Percentiles rank a stretch among this genome's conserved stretches.
phyloP scores from a whole-genome alignment of 2,797 vertebrate species.

The Heliangelus exortis region DNA sequence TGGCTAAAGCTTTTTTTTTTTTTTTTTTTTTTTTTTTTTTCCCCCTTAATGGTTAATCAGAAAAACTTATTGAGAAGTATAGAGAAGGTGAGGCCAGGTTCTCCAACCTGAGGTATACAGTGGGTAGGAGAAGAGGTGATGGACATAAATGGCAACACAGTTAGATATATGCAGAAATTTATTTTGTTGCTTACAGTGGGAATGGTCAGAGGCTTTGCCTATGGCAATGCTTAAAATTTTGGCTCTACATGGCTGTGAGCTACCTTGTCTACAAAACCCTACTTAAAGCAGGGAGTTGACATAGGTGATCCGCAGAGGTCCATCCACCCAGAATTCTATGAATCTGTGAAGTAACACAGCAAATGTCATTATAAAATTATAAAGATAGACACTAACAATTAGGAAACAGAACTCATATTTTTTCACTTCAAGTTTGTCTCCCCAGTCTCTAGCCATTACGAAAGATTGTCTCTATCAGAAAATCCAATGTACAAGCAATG shows the following conservation, averaged over 20 bases:
- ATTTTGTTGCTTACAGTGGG: neutral
- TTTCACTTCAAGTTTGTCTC: neutral
- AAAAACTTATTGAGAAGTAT: neutral
- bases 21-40: neutral
- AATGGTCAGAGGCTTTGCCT: neutral
- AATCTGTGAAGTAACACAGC: neutral
- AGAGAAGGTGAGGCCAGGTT: neutral
- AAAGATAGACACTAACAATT: neutral
- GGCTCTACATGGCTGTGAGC: fast-evolving
- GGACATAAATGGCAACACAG: fast-evolving
- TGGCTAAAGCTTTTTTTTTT: no score
- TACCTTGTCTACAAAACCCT: neutral
- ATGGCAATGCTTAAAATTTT: neutral
- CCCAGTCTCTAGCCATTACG: neutral
- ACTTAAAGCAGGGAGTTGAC: neutral
- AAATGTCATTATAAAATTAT: neutral
- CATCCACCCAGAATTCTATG: neutral
- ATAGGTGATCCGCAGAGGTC: neutral
- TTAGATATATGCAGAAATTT: neutral
- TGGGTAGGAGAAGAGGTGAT: neutral
- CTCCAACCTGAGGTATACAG: neutral
- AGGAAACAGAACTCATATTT: neutral
- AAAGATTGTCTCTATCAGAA: neutral
- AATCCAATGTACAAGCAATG: neutral
- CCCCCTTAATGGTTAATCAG: neutral